Percentiles rank a stretch among this genome's conserved stretches.
Evolutionary conservation across 2,797 vertebrate species (phyloP).

Genomic region (Pangasius sanitwongsei): DNA sequence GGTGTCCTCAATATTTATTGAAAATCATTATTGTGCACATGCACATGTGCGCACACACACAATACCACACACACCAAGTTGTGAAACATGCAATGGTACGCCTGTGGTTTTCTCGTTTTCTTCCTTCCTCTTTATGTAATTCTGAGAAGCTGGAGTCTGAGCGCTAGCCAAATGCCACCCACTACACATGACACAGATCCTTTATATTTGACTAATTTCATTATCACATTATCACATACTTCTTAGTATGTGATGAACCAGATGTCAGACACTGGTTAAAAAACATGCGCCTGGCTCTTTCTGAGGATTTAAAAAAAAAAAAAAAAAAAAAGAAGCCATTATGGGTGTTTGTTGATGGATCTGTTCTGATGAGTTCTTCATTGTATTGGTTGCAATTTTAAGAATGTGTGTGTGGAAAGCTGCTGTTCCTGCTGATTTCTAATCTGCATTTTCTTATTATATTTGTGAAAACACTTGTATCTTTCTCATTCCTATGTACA

Average conservation of each 20-base stretch:
- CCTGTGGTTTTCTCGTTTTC: neutral
- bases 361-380: constrained; percentile 68
- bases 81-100: constrained; percentile 46
- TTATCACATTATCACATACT: no score
- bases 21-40: no score
- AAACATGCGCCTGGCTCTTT: neutral
- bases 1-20: constrained; percentile 30
- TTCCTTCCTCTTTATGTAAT: neutral
- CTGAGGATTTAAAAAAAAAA: neutral
- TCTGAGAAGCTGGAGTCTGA: constrained; percentile 31
- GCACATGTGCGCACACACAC: neutral
- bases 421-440: constrained; percentile 4
- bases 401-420: constrained; percentile 27
- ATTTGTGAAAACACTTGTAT: neutral
- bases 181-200: neutral
- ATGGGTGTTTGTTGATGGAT: constrained; percentile 25
- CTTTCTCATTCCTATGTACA: constrained; percentile 12
- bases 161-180: neutral
- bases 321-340: neutral
- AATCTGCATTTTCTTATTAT: constrained; percentile 14
- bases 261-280: neutral
- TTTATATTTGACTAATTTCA: neutral
- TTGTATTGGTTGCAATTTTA: constrained; percentile 48
- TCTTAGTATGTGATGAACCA: constrained; percentile 9
- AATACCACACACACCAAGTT: constrained; percentile 17